Base-by-base conservation (phyloP, 2,113 vertebrate genomes). In the Prochilodus magdalenae region DNA sequence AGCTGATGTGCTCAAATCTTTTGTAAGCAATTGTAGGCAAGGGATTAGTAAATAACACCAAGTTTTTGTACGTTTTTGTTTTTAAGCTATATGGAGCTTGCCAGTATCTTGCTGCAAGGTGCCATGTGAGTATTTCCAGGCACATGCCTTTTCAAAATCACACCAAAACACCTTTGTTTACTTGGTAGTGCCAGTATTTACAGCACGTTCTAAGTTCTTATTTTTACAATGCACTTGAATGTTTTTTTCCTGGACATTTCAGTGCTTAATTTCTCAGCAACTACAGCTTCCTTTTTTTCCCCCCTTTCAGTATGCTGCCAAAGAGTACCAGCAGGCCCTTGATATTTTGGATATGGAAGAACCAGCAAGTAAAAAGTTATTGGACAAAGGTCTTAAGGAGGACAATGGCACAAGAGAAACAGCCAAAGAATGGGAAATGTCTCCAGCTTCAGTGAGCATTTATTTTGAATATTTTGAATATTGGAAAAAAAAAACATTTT, bases 311-410 rank as follows among this genome's bases (percentile, higher is more conserved):
- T 99, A 98, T 92, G 97, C 97, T 91, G 97, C 98, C 44, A 98
- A 97, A 93, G 98, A 99, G 82, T 96, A 98, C 90, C 97, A 99
- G 40, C 98, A 99, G 91, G 97, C 98, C 49, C 94, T 99, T 79
- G 98, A 99, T 89, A 97, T 99, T 86, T 94, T 99, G 79, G 97
- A 99, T 71, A 94, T 96, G 93, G 97, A 98, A 85, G 98, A 99
- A 80, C 95, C 97, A 26, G 96, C 95, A 83, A 96, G 95, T 89
- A 98, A 94, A 90, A 95, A 95, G 84, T 88, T 98, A 77, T 93
- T 98, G 84, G 97, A 98, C 82, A 96, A 93, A 83, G 94, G 91
- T 86, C 69, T 85, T 77, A 99, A 96, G 86, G 96, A 97, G 86
- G 97, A 97, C 83, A 94, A 73, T 75, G 93, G 91, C 4, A 86